phyloP scores from a whole-genome alignment of 2,797 vertebrate species.

The Crenichthys baileyi region DNA sequence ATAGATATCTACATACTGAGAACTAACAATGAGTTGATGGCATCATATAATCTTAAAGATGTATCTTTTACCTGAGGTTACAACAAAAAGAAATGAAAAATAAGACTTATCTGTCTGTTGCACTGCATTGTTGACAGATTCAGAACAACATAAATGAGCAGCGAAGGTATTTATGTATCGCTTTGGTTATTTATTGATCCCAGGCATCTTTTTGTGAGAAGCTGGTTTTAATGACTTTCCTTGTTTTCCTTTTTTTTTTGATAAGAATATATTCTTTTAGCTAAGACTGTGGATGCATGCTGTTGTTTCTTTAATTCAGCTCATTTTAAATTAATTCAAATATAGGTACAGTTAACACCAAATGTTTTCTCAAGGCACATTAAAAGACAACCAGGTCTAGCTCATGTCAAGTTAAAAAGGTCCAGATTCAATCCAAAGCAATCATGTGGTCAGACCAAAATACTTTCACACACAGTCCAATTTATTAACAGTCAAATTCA shows the following conservation, averaged over 20 bases:
- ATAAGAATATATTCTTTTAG: too few species aligned
- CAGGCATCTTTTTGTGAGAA: not conserved
- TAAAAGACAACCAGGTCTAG: too few species aligned
- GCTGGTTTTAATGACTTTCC: not conserved
- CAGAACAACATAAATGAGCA: not conserved
- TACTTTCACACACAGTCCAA: too few species aligned
- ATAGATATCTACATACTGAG: not conserved
- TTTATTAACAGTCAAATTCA: too few species aligned
- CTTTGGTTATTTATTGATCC: not conserved
- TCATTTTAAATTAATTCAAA: too few species aligned
- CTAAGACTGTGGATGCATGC: too few species aligned
- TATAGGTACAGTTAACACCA: too few species aligned
- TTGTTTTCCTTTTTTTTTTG: not conserved
- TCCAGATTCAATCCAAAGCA: too few species aligned
- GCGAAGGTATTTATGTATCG: not conserved
- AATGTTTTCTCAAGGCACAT: too few species aligned
- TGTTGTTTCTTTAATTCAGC: too few species aligned
- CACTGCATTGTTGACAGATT: not conserved
- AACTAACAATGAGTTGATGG: not conserved
- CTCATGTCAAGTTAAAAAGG: too few species aligned
- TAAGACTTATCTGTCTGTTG: not conserved
- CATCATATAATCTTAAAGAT: not conserved
- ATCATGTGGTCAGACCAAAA: too few species aligned
- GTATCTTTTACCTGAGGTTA: not conserved
- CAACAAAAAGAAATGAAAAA: not conserved